Conservation (phyloP, 2,113 vertebrate genomes). For the Bombycilla garrulus region DNA sequence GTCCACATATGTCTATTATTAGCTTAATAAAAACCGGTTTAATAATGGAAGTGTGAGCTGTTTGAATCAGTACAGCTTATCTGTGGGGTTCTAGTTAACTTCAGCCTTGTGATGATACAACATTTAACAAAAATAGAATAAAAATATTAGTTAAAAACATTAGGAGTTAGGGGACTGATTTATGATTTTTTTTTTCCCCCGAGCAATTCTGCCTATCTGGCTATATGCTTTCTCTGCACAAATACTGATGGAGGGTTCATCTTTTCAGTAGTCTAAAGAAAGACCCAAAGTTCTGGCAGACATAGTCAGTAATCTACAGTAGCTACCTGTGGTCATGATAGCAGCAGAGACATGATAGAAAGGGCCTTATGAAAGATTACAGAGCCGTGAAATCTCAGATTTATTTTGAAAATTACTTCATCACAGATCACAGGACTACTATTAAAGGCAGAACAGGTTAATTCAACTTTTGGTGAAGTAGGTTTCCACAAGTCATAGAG, state of each 20-base stretch:
- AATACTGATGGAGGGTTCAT: not conserved
- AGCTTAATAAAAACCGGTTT: not conserved
- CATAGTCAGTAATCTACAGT: not conserved
- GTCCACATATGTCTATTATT: not conserved
- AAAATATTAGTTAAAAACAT: not conserved
- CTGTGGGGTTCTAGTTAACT: not conserved
- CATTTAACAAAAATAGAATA: not conserved
- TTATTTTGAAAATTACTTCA: not conserved
- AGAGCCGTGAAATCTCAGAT: not conserved
- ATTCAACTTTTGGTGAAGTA: not conserved
- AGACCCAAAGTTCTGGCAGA: not conserved
- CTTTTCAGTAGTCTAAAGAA: not conserved
- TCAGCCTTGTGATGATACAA: not conserved
- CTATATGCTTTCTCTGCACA: not conserved
- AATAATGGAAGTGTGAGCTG: not conserved
- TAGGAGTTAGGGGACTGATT: not conserved
- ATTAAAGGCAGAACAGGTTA: not conserved
- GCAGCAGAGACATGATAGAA: not conserved
- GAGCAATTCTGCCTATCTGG: not conserved
- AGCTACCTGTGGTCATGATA: not conserved
- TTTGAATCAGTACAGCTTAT: not conserved
- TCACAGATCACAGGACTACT: not conserved
- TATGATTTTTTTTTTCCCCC: not conserved
- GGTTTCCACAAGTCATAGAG: not conserved
- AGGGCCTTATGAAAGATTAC: not conserved